These are phyloP conservation scores for Gymnothorax reevesii DNA, from an alignment of 2,797 vertebrate genomes.

Conservation along the genomic window DNA sequence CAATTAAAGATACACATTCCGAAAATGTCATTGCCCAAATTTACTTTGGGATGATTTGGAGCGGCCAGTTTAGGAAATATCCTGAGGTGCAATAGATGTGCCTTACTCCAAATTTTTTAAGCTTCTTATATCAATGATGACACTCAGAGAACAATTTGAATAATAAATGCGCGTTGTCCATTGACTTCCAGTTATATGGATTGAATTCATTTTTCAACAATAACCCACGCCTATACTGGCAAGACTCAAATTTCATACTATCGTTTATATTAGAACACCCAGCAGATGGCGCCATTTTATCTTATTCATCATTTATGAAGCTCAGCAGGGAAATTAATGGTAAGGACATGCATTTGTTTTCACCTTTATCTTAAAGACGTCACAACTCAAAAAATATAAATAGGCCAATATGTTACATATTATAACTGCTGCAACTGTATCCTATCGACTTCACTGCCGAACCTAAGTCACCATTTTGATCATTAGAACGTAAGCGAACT, in stretches of 20 bases:
- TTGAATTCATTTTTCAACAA: neutral
- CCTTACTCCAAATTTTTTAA: neutral
- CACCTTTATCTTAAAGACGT: constrained; percentile 1
- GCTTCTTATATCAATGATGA: neutral
- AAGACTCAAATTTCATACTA: neutral
- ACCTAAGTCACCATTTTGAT: constrained; percentile 13
- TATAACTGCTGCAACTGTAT: neutral
- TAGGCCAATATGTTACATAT: neutral
- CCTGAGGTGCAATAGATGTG: neutral
- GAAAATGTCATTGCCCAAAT: neutral
- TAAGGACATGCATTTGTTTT: neutral
- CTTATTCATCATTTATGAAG: neutral
- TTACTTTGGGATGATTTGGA: neutral
- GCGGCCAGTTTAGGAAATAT: neutral
- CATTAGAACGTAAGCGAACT: neutral
- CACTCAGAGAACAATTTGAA: neutral
- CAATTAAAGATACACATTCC: neutral
- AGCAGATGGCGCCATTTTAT: constrained; percentile 2
- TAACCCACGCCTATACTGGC: neutral
- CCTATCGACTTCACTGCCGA: neutral
- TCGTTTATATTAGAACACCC: neutral
- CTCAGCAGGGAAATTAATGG: constrained; percentile 3
- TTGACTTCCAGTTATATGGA: neutral
- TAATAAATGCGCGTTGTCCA: neutral
- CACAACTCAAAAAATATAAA: neutral